Percentiles rank a stretch among this genome's conserved stretches.
These are phyloP conservation scores for Temnothorax rugatulus DNA, from an alignment of 2,888 invertebrate species.

Conservation along the genomic window DNA sequence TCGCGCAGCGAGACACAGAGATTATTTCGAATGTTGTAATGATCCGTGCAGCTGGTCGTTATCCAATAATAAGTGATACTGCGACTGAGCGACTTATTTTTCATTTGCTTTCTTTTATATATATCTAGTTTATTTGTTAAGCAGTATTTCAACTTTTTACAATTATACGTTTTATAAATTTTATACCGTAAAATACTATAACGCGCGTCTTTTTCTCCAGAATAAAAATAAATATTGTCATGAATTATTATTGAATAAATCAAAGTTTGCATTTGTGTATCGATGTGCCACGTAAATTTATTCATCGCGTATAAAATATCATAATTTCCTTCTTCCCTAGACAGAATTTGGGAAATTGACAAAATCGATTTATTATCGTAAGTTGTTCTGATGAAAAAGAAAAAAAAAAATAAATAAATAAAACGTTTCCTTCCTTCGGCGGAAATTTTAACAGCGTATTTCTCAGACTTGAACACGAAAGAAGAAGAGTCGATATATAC, in stretches of 20 bases:
- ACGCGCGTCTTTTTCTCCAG: not conserved
- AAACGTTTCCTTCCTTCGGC: not conserved
- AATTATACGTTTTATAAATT: not conserved
- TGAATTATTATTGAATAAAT: not conserved
- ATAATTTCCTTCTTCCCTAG: not conserved
- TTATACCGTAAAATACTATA: not conserved
- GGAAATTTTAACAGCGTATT: not conserved
- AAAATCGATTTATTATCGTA: not conserved
- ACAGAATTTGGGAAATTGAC: not conserved
- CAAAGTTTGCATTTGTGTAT: not conserved
- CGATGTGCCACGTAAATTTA: not conserved
- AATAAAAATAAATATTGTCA: too few species aligned
- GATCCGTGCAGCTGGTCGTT: not conserved
- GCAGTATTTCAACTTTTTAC: too few species aligned
- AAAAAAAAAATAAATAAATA: not conserved
- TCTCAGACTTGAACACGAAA: not conserved
- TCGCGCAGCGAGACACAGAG: not conserved
- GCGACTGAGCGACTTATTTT: too few species aligned
- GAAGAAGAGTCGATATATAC: not conserved
- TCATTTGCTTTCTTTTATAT: not conserved
- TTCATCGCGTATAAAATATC: not conserved
- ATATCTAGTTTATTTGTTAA: not conserved
- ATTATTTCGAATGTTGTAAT: slow-evolving; percentile 1
- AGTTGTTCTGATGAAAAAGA: not conserved
- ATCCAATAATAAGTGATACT: not conserved